Base-by-base conservation (phyloP, 1,140 invertebrate genomes). In the Trachelipus rathkii region DNA sequence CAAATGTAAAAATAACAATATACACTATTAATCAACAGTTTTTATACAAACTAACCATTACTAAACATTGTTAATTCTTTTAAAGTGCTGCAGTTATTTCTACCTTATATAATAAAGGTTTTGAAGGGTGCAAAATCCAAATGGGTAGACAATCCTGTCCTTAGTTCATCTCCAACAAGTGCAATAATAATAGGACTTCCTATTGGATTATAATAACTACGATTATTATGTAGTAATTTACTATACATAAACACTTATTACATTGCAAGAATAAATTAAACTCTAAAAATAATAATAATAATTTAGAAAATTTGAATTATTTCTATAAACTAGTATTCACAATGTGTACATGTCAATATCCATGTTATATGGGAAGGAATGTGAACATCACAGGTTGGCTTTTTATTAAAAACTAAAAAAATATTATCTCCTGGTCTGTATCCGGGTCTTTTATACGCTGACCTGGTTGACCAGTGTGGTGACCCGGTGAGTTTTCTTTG, bases 361-460 rank as follows among this genome's bases (percentile, higher is more conserved):
- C 33, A 33, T 33, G 33, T 33, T 33, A 33, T 19, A 19, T 19
- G 19, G 50, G 50, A 60, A 60, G 50, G 50, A 60, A 60, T 60
- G 50, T 60, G 11, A 15, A 60, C 50, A 60, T 60, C 50, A 60
- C 50, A 60, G 50, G 50, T 60, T 19, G 50, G 19, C 50, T 60
- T 13, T 19, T 60, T 60, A 13, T 15, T 19, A 13, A 19, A 13
- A 19, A 15, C 50, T 60, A 82, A 76, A 82, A 82, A 77, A 82
- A 82, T 70, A 82, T 82, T 24, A 82, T 82, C 46, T 82, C 82
- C 66, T 82, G 77, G 70, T 80, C 76, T 33, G 78, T 80, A 53
- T 79, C 78, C 45, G 78, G 81, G 67, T 81, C 81, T 71, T 81
- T 80, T 53, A 81, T 79, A 8, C 78, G 78, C 74, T 81, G 81